These are phyloP conservation scores for Plebejus melissa DNA, from an alignment of 2,888 invertebrate genomes.

Conservation along the genomic window DNA sequence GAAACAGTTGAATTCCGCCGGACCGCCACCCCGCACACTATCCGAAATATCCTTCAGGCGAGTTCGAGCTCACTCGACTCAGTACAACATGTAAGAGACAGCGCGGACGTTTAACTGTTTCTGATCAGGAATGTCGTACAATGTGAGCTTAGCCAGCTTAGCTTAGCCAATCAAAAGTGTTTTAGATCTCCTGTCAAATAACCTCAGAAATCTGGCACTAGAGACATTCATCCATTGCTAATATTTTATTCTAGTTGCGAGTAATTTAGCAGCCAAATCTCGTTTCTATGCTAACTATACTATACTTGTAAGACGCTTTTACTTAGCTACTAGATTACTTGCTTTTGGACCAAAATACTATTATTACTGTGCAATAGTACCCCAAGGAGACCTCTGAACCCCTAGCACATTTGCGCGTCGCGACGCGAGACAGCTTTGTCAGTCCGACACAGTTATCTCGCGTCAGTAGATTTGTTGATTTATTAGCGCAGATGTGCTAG, in stretches of 20 bases:
- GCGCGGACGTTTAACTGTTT: too few relatives aligned
- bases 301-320: not conserved
- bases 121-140: too few relatives aligned
- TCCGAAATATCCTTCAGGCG: too few relatives aligned
- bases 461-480: not conserved
- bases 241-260: not conserved
- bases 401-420: not conserved
- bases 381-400: not conserved
- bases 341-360: not conserved
- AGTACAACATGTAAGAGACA: too few relatives aligned
- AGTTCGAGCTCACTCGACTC: too few relatives aligned
- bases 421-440: not conserved
- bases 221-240: not conserved
- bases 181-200: not conserved
- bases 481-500: not conserved
- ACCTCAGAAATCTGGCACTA: not conserved
- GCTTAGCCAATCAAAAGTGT: not conserved
- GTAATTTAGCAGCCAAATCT: not conserved
- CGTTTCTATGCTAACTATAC: not conserved
- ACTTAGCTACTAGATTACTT: not conserved
- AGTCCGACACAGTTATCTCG: not conserved
- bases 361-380: not conserved
- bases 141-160: too few relatives aligned
- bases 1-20: too few relatives aligned
- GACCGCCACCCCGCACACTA: too few relatives aligned